phyloP scores from a whole-genome alignment of 2,113 vertebrate species.

The Pseudonaja textilis region DNA sequence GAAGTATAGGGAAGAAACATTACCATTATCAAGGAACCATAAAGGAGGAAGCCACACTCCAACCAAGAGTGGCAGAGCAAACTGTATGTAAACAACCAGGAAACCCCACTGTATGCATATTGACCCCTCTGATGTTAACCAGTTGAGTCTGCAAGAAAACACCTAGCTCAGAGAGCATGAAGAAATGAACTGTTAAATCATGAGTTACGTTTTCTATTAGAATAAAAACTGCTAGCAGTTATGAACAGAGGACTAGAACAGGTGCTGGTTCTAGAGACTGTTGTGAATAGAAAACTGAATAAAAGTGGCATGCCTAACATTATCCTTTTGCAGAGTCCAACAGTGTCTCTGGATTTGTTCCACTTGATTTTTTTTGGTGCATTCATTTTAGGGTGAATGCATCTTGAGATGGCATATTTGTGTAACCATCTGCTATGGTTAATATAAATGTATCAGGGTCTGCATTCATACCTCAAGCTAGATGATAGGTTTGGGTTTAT shows the following conservation, averaged over 20 bases:
- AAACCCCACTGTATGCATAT: neutral
- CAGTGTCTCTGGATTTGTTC: neutral
- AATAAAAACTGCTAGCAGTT: neutral
- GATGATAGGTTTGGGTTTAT: neutral
- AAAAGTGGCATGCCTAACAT: neutral
- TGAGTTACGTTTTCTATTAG: neutral
- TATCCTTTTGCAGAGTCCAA: neutral
- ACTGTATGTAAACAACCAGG: neutral
- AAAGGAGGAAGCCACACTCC: neutral
- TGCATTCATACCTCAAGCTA: neutral
- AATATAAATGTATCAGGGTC: neutral
- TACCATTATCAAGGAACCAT: neutral
- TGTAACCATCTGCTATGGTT: neutral
- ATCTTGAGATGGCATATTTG: neutral
- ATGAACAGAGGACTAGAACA: neutral
- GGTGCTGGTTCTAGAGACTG: neutral
- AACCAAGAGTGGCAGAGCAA: neutral
- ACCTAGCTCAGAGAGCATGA: neutral
- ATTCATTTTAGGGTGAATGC: neutral
- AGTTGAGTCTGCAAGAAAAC: neutral
- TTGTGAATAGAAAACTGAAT: neutral
- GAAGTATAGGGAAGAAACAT: neutral
- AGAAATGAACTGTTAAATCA: neutral
- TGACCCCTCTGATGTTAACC: neutral
- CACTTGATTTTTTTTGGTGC: neutral